A percentile compares a stretch with the other conserved stretches of the same genome.
Evolutionary conservation across 2,888 invertebrate genomes (phyloP).

Genomic region (Agriotes lineatus): DNA sequence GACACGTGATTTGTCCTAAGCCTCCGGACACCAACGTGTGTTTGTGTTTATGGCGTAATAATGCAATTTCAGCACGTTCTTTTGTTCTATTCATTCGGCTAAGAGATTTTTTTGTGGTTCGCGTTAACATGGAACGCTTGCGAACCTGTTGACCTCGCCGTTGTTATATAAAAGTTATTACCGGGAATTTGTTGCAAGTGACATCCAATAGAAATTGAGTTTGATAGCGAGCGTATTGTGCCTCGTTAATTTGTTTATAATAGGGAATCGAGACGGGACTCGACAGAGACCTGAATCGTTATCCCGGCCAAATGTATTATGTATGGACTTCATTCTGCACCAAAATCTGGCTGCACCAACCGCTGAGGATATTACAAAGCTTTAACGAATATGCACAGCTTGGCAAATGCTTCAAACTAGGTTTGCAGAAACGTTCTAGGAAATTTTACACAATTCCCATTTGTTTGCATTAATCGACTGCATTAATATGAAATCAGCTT

Average conservation of each 20-base stretch:
- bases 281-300: constrained; percentile 15
- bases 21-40: constrained; percentile 40
- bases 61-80: constrained; percentile 45
- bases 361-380: constrained; percentile 11
- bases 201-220: constrained; percentile 27
- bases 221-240: constrained; percentile 19
- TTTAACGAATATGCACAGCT: neutral
- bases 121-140: constrained; percentile 20
- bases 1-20: constrained; percentile 50
- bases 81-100: constrained; percentile 47
- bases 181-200: constrained; percentile 22
- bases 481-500: too few relatives aligned
- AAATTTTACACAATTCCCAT: too few relatives aligned
- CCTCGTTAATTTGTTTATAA: constrained; percentile 31
- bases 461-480: too few relatives aligned
- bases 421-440: neutral
- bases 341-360: constrained; percentile 25
- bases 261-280: constrained; percentile 10
- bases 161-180: constrained; percentile 18
- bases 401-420: constrained; percentile 2
- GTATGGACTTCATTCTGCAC: constrained; percentile 20
- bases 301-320: constrained; percentile 24
- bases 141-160: constrained; percentile 15
- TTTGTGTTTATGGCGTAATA: constrained; percentile 47
- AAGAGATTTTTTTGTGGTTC: constrained; percentile 38